Base-by-base conservation (phyloP, 2,113 vertebrate species). In the Uropsilus gracilis region DNA sequence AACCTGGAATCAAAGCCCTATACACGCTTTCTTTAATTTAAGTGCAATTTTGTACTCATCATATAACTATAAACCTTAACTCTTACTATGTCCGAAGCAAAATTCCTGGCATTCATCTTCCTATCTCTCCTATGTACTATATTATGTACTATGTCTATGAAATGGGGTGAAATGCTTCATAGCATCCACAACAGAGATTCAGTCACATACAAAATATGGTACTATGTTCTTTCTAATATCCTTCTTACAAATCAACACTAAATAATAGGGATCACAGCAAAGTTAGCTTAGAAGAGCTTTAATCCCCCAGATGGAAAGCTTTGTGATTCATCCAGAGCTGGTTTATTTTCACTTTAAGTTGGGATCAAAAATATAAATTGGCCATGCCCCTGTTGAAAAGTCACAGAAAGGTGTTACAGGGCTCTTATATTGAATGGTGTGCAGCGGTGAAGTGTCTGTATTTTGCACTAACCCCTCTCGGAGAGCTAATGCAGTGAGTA, bases 401-500 rank as follows among this genome's bases (percentile, higher is more conserved):
- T 57, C 86, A 94, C 48, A 89, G 89, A 94, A 18, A 48, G 66
- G 69, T 32, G 32, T 88, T 24, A 37, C 46, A 83, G 82, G 87
- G 84, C 55, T 93, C 34, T 94, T 71, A n/a, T 24, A 59, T 48
- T 48, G 57, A 82, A 48, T 84, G 71, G 86, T 57, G 86, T 92
- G 95, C 61, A n/a, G 68, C 18, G 86, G 97, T 59, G 85, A 92
- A 89, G 95, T 71, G 84, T 48, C 39, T 71, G 50, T 46, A 69
- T 86, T 96, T 97, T 94, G 92, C 72, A 95, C 95, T 95, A 0
- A 97, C 80, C 94, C 95, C 96, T 97, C 92, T 93, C 95, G 80
- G 92, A 98, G 98, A 98, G 96, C 97, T 97, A 98, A 98, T 95
- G 86, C 92, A 90, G 97, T 76, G 83, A 39, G 96, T n/a, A 97